phyloP scores from a whole-genome alignment of 2,797 vertebrate species.

The Ammospiza maritima region DNA sequence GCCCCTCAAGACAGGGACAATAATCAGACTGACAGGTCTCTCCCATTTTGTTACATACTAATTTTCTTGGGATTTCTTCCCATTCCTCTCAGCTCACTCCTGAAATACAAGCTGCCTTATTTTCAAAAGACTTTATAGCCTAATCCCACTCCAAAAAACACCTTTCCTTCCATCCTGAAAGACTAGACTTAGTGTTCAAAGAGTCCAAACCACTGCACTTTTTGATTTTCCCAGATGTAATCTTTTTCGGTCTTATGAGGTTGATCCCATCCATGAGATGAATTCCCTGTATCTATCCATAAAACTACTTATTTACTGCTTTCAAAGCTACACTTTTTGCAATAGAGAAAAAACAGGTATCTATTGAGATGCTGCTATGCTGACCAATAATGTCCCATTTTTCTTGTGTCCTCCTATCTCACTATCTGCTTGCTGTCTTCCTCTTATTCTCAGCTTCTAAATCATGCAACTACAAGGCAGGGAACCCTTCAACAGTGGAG shows the following conservation, averaged over 20 bases:
- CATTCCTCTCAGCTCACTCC: neutral
- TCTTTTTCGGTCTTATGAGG: neutral
- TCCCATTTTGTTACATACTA: neutral
- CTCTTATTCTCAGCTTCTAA: neutral
- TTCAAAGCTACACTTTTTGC: neutral
- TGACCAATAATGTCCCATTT: neutral
- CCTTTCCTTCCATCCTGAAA: neutral
- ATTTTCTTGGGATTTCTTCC: neutral
- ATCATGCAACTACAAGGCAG: neutral
- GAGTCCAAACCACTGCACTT: neutral
- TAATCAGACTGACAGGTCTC: neutral
- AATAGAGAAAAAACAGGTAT: neutral
- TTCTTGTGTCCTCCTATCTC: neutral
- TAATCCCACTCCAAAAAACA: neutral
- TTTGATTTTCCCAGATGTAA: neutral
- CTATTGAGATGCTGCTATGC: neutral
- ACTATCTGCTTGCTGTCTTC: neutral
- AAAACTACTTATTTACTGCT: neutral
- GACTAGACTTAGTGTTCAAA: neutral
- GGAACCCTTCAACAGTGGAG: neutral
- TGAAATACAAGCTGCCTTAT: neutral
- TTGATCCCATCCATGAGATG: neutral
- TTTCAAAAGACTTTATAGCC: neutral
- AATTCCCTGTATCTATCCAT: neutral
- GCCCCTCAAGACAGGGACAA: neutral